phyloP scores from a whole-genome alignment of 2,797 vertebrate genomes.

The Limnodromus scolopaceus region DNA sequence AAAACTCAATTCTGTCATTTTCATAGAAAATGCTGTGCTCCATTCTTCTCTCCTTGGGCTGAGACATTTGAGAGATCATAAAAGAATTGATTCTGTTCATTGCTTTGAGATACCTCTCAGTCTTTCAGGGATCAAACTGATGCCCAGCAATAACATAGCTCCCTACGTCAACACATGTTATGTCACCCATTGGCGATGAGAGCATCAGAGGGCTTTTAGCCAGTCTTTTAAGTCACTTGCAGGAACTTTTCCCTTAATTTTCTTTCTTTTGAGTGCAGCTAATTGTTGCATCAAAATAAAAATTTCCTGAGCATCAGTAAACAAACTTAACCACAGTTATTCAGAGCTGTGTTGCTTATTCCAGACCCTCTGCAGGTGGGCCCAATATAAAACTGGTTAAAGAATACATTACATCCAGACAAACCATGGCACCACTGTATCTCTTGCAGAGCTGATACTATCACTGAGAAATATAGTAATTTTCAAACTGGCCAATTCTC shows the following conservation, averaged over 20 bases:
- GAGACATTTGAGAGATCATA: neutral
- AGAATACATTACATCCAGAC: neutral
- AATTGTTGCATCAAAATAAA: neutral
- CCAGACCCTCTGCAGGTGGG: neutral
- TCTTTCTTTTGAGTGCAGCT: neutral
- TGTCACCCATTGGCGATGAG: constrained; percentile 42
- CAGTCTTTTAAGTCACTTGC: constrained; percentile 35
- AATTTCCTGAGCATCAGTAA: neutral
- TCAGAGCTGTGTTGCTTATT: neutral
- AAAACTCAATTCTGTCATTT: constrained; percentile 41
- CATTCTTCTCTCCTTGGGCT: neutral
- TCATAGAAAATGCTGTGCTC: constrained; percentile 43
- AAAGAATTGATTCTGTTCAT: constrained; percentile 56
- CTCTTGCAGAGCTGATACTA: neutral
- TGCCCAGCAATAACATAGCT: constrained; percentile 59
- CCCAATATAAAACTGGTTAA: neutral
- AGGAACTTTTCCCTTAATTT: constrained; percentile 24
- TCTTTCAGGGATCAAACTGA: constrained; percentile 67
- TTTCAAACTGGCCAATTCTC: neutral
- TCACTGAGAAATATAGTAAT: neutral
- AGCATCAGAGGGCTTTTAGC: constrained; percentile 57
- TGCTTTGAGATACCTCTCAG: constrained; percentile 52
- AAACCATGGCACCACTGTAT: neutral
- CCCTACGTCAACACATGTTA: constrained; percentile 52
- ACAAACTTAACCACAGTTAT: neutral